These are phyloP conservation scores for Muricea muricata DNA, from an alignment of 92 coral and sea anemone species.

Conservation along the genomic window DNA sequence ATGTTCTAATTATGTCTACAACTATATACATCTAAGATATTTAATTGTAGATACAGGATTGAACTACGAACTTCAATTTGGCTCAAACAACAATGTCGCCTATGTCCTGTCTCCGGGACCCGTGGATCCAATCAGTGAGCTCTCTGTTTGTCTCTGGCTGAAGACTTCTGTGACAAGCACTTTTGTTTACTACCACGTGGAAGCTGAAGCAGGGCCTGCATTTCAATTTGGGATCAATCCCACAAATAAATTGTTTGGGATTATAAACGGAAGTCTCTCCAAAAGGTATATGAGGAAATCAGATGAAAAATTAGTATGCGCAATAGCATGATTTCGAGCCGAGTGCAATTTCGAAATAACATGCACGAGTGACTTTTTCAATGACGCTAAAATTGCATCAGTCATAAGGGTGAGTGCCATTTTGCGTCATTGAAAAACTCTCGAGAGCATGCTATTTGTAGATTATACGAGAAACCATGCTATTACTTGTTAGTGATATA, in stretches of 20 bases:
- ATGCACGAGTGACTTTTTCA: no score
- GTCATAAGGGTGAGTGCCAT: no score
- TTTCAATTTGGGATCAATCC: background rate
- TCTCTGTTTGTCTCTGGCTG: slow-evolving; percentile 6
- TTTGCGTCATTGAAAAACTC: no score
- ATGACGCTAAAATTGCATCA: no score
- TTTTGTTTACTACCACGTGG: background rate
- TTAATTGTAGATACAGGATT: background rate
- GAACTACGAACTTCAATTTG: background rate
- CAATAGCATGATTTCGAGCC: no score
- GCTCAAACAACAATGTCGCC: background rate
- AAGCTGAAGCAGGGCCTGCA: background rate
- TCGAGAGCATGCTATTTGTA: no score
- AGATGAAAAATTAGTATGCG: no score
- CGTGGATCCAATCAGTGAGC: background rate
- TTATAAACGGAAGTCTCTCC: background rate
- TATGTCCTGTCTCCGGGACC: background rate
- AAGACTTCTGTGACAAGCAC: background rate
- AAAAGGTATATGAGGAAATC: background rate
- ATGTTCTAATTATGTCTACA: no score
- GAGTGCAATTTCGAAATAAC: no score
- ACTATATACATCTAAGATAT: no score
- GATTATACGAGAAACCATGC: no score
- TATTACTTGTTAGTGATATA: no score
- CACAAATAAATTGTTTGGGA: background rate